Conservation (phyloP, 2,888 invertebrate genomes). For the Spodoptera littoralis region DNA sequence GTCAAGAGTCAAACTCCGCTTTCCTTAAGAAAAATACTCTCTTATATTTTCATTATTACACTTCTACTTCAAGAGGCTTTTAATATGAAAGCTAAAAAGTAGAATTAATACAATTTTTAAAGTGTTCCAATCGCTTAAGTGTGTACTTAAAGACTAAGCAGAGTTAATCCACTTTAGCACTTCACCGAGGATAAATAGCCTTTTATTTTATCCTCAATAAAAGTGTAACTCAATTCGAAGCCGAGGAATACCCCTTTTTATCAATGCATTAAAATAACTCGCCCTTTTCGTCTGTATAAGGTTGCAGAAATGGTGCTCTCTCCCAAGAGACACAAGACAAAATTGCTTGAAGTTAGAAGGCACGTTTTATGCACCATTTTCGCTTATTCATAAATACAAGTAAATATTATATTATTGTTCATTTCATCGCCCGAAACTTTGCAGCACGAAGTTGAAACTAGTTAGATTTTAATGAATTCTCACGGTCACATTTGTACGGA, state of each 20-base stretch:
- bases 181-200: conserved; percentile 11
- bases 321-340: conserved; percentile 33
- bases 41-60: conserved; percentile 2
- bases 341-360: conserved; percentile 39
- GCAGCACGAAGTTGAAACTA: conserved; percentile 17
- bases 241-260: conserved; percentile 41
- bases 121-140: conserved; percentile 29
- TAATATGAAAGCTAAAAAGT: conserved; percentile 13
- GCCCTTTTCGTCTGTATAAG: conserved; percentile 43
- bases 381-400: conserved; percentile 21
- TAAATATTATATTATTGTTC: conserved; percentile 20
- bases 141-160: conserved; percentile 17
- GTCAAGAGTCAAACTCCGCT: conserved; percentile 3
- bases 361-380: conserved; percentile 13
- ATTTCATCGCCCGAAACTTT: conserved; percentile 12
- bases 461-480: conserved; percentile 21
- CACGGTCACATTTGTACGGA: conserved; percentile 1
- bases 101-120: conserved; percentile 8
- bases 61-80: conserved; percentile 5
- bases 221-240: conserved; percentile 38
- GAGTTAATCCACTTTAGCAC: conserved; percentile 30
- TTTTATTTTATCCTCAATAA: conserved; percentile 28
- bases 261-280: conserved; percentile 48
- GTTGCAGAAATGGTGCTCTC: conserved; percentile 23
- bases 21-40: conserved; percentile 11